These are phyloP conservation scores for Carcinoscorpius rotundicauda DNA, from an alignment of 1,140 invertebrate species.

Conservation along the genomic window DNA sequence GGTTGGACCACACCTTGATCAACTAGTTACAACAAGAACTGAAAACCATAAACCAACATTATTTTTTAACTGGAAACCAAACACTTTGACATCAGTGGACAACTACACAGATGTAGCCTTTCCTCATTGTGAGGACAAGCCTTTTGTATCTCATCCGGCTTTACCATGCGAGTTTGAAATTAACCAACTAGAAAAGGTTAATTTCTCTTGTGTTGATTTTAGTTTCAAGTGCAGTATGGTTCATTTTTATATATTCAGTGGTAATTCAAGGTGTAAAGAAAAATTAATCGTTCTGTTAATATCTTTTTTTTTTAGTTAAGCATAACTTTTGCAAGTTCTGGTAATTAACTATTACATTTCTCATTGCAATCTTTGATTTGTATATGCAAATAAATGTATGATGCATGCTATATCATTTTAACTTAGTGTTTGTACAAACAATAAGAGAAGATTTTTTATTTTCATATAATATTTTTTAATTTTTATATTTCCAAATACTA, in stretches of 20 bases:
- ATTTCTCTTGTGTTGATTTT: background rate
- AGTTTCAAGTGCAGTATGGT: background rate
- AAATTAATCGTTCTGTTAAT: too few species aligned
- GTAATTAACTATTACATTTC: too few species aligned
- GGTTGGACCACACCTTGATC: constrained; percentile 44
- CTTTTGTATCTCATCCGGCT: constrained; percentile 9
- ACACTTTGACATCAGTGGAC: constrained; percentile 37
- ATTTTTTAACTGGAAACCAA: constrained; percentile 54
- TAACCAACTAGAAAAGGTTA: constrained; percentile 49
- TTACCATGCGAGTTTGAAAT: constrained; percentile 46
- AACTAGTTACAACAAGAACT: constrained; percentile 31
- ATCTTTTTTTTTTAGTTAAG: too few species aligned
- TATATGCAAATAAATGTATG: too few species aligned
- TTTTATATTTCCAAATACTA: too few species aligned
- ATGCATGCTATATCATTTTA: too few species aligned
- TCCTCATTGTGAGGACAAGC: constrained; percentile 28
- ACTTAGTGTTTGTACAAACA: too few species aligned
- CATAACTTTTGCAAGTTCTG: too few species aligned
- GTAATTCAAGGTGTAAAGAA: background rate
- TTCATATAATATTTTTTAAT: too few species aligned
- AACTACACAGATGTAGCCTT: constrained; percentile 37
- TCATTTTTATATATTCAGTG: background rate
- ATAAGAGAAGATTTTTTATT: too few species aligned
- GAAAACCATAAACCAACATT: constrained; percentile 38
- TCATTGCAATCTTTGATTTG: too few species aligned